phyloP scores from a whole-genome alignment of 2,888 invertebrate genomes.

The Athalia circularis region DNA sequence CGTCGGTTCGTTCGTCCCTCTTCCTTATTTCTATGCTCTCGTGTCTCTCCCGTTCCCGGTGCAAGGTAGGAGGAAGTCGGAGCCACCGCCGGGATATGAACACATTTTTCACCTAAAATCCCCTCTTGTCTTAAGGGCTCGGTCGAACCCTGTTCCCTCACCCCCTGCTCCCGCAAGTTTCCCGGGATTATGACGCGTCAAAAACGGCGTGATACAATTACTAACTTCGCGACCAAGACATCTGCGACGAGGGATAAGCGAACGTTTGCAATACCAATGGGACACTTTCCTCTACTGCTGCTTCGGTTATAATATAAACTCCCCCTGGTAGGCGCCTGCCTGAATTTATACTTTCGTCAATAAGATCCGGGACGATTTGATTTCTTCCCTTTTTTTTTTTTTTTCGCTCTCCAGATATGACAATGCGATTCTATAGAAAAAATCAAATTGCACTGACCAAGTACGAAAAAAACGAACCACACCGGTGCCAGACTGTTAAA shows the following conservation, averaged over 20 bases:
- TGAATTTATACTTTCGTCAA: slow-evolving; percentile 34
- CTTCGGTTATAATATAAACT: neutral
- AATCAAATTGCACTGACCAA: no score
- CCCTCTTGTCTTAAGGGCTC: slow-evolving; percentile 22
- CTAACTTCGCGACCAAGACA: slow-evolving; percentile 27
- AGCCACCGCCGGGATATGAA: slow-evolving; percentile 30
- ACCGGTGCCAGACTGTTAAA: no score
- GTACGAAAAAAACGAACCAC: no score
- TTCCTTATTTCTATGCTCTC: neutral
- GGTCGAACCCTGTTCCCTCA: neutral
- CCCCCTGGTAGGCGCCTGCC: neutral
- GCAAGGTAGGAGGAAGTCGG: neutral
- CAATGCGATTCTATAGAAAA: no score
- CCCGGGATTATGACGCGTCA: slow-evolving; percentile 33
- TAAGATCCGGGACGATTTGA: neutral
- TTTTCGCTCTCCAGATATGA: neutral
- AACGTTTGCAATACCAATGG: slow-evolving; percentile 34
- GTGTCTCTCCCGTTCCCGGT: neutral
- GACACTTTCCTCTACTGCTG: neutral
- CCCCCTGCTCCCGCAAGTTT: no score
- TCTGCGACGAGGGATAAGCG: slow-evolving; percentile 35
- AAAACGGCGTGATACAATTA: slow-evolving; percentile 36
- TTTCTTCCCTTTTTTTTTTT: neutral
- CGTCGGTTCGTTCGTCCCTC: neutral
- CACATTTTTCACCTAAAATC: slow-evolving; percentile 32